Evolutionary conservation across 2,113 vertebrate species (phyloP).

Genomic region (Siniperca knerii): DNA sequence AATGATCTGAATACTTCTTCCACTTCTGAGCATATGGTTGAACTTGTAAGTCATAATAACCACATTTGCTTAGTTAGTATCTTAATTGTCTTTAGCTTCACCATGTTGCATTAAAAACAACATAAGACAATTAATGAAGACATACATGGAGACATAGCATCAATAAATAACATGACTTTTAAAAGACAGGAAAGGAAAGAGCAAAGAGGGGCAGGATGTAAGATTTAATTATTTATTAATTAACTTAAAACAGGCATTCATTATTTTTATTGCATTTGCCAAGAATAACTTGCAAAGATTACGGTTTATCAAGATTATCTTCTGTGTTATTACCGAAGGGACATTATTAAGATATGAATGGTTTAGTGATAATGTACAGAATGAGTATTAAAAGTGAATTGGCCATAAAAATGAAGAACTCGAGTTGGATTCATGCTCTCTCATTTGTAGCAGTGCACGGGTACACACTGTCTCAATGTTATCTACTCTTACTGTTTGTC

Average conservation of each 20-base stretch:
- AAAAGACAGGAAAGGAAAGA: no score
- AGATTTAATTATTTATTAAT: neutral
- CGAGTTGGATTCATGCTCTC: slow-evolving; percentile 5
- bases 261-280: no score
- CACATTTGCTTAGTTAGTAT: neutral
- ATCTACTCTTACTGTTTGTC: slow-evolving; percentile 72
- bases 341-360: neutral
- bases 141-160: neutral
- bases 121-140: neutral
- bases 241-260: neutral
- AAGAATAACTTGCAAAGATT: neutral
- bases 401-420: neutral
- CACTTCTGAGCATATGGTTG: no score
- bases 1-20: neutral
- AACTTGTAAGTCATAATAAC: neutral
- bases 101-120: neutral
- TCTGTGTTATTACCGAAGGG: neutral
- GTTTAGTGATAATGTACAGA: neutral
- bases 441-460: slow-evolving; percentile 1
- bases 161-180: neutral
- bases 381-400: neutral
- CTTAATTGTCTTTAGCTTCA: neutral
- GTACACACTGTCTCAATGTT: slow-evolving; percentile 69
- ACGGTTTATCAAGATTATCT: neutral
- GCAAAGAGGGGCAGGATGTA: neutral